Evolutionary conservation across 2,888 invertebrate species (phyloP).

Genomic region (Campopleginae sp.): DNA sequence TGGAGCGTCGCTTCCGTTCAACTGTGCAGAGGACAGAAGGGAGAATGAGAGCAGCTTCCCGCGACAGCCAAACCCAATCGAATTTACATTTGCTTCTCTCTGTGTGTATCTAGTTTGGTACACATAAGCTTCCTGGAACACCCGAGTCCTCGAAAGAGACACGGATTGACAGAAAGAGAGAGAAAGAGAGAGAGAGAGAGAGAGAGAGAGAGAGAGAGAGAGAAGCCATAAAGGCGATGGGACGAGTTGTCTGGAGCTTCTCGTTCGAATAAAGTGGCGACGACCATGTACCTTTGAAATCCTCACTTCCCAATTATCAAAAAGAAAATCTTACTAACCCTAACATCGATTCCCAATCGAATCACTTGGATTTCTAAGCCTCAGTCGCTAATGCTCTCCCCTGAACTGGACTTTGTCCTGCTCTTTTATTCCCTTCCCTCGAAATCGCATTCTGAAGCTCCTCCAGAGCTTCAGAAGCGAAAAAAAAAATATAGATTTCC

Average conservation of each 20-base stretch:
- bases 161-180: conserved; percentile 1
- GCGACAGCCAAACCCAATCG: conserved; percentile 66
- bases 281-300: conserved; percentile 7
- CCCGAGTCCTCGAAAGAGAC: neutral
- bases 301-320: conserved; percentile 1
- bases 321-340: neutral
- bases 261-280: conserved; percentile 28
- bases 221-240: conserved; percentile 17
- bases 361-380: neutral
- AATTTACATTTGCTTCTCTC: conserved; percentile 64
- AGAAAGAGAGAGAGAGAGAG: conserved; percentile 19
- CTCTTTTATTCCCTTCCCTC: neutral
- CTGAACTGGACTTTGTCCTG: neutral
- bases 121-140: conserved; percentile 49
- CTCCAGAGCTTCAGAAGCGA: neutral
- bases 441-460: neutral
- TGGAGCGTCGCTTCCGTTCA: conserved; percentile 49
- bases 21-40: conserved; percentile 9
- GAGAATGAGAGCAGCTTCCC: conserved; percentile 39
- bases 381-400: neutral
- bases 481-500: too few species aligned
- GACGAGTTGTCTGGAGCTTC: conserved; percentile 17
- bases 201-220: conserved; percentile 1
- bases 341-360: neutral
- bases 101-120: conserved; percentile 64